phyloP scores from a whole-genome alignment of 2,113 vertebrate genomes.

The Hemichromis elongatus region DNA sequence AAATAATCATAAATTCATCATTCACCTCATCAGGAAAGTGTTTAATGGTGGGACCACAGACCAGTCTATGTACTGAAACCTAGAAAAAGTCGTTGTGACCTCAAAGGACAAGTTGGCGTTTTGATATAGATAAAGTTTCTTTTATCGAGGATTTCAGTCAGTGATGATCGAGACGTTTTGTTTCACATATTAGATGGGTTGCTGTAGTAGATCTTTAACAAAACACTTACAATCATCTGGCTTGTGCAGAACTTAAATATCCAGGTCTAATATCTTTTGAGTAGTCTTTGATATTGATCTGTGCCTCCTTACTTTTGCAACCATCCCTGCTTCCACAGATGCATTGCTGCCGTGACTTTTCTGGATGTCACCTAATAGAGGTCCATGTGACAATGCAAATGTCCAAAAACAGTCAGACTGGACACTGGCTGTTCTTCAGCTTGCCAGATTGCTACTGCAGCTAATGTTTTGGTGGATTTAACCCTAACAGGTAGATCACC shows the following conservation, averaged over 20 bases:
- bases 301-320: background rate
- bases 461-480: background rate
- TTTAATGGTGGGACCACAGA: no score
- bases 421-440: background rate
- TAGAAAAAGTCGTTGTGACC: background rate
- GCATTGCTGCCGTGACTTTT: background rate
- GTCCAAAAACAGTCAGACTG: background rate
- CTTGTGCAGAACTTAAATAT: background rate
- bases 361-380: background rate
- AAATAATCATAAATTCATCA: background rate
- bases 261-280: background rate
- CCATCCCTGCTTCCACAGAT: background rate
- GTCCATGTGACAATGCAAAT: background rate
- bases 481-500: background rate
- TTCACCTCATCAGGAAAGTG: background rate
- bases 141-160: background rate
- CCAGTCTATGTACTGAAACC: background rate
- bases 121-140: fast-evolving
- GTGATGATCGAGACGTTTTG: background rate
- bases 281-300: background rate
- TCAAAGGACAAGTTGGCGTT: fast-evolving
- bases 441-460: background rate
- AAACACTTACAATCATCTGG: background rate
- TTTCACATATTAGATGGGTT: background rate
- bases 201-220: background rate